Percentiles rank a stretch among this genome's conserved stretches.
Conservation (phyloP, 30 jellyfish, hydroid and myxozoan species). For the Aurelia aurita region DNA sequence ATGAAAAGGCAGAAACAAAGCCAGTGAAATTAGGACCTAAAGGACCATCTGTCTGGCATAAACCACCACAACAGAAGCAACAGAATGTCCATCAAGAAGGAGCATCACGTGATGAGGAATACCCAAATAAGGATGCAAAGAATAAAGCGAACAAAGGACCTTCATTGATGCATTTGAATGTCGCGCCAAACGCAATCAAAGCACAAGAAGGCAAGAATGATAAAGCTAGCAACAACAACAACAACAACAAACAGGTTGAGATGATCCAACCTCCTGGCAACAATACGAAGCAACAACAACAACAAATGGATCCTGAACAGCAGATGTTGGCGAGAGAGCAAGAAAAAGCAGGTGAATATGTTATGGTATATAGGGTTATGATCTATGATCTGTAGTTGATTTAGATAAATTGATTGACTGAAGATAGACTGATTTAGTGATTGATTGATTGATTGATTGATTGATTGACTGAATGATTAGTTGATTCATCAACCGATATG, state of each 20-base stretch:
- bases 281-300: conserved; percentile 51
- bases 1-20: neutral
- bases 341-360: conserved; percentile 74
- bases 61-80: conserved; percentile 46
- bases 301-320: conserved; percentile 71
- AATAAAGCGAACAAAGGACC: conserved; percentile 45
- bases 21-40: conserved; percentile 63
- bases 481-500: too few species aligned
- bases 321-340: conserved; percentile 54
- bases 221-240: conserved; percentile 20
- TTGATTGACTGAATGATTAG: too few species aligned
- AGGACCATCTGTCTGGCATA: conserved; percentile 84
- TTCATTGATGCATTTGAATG: conserved; percentile 16
- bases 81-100: conserved; percentile 50
- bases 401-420: too few species aligned
- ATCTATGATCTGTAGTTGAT: neutral
- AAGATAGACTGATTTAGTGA: too few species aligned
- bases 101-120: conserved; percentile 61
- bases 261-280: conserved; percentile 10
- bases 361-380: too few species aligned
- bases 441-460: too few species aligned
- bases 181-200: conserved; percentile 11
- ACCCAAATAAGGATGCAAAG: conserved; percentile 13
- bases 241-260: conserved; percentile 33
- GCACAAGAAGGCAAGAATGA: conserved; percentile 1